These are phyloP conservation scores for Noctua pronuba DNA, from an alignment of 2,888 invertebrate species.

Conservation along the genomic window DNA sequence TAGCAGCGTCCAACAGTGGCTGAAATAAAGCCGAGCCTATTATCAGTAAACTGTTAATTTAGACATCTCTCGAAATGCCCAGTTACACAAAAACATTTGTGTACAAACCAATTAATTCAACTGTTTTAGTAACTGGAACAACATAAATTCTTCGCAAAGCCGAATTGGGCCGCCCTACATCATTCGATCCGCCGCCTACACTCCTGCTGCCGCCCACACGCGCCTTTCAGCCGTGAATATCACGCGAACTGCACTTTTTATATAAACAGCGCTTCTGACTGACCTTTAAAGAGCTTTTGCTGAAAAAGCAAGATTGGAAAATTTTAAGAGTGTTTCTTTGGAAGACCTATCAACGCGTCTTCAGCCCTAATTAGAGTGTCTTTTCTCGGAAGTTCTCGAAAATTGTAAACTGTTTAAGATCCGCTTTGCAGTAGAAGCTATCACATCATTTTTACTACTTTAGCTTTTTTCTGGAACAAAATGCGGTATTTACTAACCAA, in stretches of 20 bases:
- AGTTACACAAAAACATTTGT: background rate
- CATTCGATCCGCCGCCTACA: background rate
- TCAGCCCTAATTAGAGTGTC: too few relatives aligned
- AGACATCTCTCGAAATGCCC: background rate
- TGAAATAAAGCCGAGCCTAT: too few relatives aligned
- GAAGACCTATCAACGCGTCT: background rate
- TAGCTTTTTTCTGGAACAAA: background rate
- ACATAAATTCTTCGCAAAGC: background rate
- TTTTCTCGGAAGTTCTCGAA: background rate
- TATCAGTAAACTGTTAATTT: background rate
- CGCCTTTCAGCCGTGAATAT: constrained; percentile 12
- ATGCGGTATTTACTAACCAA: too few relatives aligned
- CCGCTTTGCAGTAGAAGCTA: background rate
- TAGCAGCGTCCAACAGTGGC: background rate
- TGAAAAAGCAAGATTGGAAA: background rate
- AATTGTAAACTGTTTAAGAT: background rate
- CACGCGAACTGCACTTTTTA: constrained; percentile 27
- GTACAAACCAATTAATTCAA: background rate
- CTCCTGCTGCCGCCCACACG: constrained; percentile 23
- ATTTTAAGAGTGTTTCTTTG: background rate
- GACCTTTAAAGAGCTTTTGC: constrained; percentile 18
- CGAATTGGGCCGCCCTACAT: background rate
- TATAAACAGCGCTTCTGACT: background rate
- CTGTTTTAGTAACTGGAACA: background rate
- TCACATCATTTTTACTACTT: background rate